Evolutionary conservation across 2,888 invertebrate genomes (phyloP).

Genomic region (Eristalinus sepulchralis): DNA sequence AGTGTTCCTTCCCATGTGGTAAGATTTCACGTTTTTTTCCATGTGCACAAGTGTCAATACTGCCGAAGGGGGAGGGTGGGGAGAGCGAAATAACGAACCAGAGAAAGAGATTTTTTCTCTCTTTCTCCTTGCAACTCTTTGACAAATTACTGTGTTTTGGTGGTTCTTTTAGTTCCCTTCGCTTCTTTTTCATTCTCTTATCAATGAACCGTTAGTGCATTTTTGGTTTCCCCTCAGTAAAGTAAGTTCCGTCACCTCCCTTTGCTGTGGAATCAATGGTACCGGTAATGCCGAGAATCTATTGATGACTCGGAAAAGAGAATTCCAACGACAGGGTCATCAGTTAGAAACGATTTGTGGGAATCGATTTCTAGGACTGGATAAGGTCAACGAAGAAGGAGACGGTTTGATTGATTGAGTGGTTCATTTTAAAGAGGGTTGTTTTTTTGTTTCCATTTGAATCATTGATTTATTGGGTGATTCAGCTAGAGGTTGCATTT

Average conservation of each 20-base stretch:
- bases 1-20: neutral
- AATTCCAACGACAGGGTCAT: neutral
- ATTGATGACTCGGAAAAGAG: neutral
- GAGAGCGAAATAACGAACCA: neutral
- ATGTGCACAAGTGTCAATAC: neutral
- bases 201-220: neutral
- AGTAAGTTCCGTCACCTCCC: neutral
- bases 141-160: neutral
- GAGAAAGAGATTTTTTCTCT: neutral
- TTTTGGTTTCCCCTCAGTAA: neutral
- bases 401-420: neutral
- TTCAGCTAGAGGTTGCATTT: neutral
- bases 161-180: neutral
- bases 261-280: neutral
- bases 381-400: neutral
- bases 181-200: neutral
- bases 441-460: neutral
- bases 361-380: neutral
- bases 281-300: neutral
- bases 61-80: neutral
- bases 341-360: neutral
- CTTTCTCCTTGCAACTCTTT: neutral
- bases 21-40: neutral
- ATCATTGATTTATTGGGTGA: neutral
- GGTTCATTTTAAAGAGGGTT: neutral